Base-by-base conservation (phyloP, 2,888 invertebrate genomes). In the Norana najaformis region DNA sequence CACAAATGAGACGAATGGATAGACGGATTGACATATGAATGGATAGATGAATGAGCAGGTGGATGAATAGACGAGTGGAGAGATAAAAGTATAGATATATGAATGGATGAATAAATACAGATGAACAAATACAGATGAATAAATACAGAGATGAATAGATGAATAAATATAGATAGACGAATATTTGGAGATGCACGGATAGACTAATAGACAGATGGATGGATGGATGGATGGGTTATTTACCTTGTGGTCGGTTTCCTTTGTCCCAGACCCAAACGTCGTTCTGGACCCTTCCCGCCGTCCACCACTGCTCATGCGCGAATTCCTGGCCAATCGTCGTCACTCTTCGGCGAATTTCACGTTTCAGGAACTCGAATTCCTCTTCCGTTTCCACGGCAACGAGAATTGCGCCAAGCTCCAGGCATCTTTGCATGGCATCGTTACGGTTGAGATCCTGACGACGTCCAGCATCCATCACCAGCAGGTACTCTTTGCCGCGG, bases 221-320 rank as follows among this genome's bases (percentile, higher is more conserved):
- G 11, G 69, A 69, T 69, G n/a, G 13, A 69, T n/a, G n/a, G 69
- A 69, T 69, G n/a, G n/a, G n/a, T 41, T 20, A 35, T 16, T 38
- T 89, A 89, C 89, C 89, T 34, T 37, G 47, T 2, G 89, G 89
- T 35, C n/a, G 20, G 47, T 36, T 53, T 4, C 53, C 34, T 6
- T 53, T 53, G 37, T 89, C 89, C 89, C 89, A 89, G 8, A 53
- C 69, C 89, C 89, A 89, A 36, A 37, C 53, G 53, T 69, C 89
- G 37, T 89, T 37, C 47, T 35, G 41, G 2, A 89, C 69, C 37
- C 88, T 90, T 39, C 91, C 91, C 23, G 91, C 90, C 30, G 91
- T 90, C 91, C 91, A 91, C 91, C 91, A 91, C 88, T 91, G 91
- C 89, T 91, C 91, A 47, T 91, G 90, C 35, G 90, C 91, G 83